These are phyloP conservation scores for Papilio polyxenes DNA, from an alignment of 1,140 invertebrate species.

Conservation along the genomic window DNA sequence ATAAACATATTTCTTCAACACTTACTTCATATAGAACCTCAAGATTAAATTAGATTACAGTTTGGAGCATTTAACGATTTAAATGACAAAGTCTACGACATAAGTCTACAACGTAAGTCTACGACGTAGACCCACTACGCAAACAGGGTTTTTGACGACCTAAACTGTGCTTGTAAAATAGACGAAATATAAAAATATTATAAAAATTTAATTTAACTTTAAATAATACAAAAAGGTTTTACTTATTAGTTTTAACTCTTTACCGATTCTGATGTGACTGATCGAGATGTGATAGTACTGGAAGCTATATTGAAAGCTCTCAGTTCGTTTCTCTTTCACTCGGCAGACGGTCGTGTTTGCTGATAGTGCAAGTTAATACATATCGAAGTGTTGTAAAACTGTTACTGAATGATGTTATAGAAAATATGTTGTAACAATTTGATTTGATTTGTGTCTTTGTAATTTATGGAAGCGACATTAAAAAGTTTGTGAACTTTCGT, in stretches of 20 bases:
- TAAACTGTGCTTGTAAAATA: neutral
- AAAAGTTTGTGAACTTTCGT: conserved; percentile 6
- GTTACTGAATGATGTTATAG: neutral
- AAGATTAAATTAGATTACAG: neutral
- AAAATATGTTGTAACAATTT: neutral
- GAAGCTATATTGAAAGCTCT: neutral
- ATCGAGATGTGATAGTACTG: neutral
- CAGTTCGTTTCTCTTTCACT: neutral
- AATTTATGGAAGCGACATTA: neutral
- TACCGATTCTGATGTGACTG: neutral
- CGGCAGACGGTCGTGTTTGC: conserved; percentile 1
- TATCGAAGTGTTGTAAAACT: neutral
- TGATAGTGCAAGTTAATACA: neutral
- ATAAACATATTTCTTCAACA: neutral
- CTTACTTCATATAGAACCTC: neutral
- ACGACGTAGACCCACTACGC: neutral
- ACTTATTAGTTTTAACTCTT: neutral
- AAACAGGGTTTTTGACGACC: neutral
- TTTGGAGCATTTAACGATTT: neutral
- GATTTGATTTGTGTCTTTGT: neutral
- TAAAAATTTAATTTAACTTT: neutral
- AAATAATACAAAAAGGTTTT: neutral
- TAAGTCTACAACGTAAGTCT: neutral
- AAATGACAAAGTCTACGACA: neutral
- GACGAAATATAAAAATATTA: neutral